Conservation (phyloP, 1,140 invertebrate species). For the Trinorchestia longiramus region DNA sequence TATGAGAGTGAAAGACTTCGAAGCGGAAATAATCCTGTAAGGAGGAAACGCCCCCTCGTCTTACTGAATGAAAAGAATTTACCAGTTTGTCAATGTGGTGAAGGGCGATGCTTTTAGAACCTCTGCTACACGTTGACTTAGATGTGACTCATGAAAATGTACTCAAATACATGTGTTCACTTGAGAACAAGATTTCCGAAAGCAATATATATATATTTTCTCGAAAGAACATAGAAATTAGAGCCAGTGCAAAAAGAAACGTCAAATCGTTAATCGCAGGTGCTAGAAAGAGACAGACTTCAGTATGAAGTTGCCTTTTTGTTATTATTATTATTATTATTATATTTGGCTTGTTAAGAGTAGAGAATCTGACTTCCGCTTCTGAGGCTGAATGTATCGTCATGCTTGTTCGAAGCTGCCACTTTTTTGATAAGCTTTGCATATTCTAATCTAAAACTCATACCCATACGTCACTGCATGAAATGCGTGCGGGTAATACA, state of each 20-base stretch:
- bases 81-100: neutral
- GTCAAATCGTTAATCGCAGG: neutral
- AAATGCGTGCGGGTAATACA: neutral
- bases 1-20: neutral
- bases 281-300: neutral
- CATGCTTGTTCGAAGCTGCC: neutral
- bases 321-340: neutral
- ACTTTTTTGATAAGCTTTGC: no score
- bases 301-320: neutral
- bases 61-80: neutral
- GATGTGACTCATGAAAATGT: neutral
- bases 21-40: conserved; percentile 14
- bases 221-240: neutral
- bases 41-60: neutral
- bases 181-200: neutral
- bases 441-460: neutral
- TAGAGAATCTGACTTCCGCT: no score
- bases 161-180: neutral
- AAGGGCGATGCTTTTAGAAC: neutral
- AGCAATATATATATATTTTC: neutral
- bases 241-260: neutral
- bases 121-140: neutral
- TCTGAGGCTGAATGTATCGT: neutral
- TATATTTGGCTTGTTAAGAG: no score
- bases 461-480: neutral